A percentile compares a stretch with the other conserved stretches of the same genome.
These are phyloP conservation scores for Catharus ustulatus DNA, from an alignment of 2,797 vertebrate genomes.

Conservation along the genomic window DNA sequence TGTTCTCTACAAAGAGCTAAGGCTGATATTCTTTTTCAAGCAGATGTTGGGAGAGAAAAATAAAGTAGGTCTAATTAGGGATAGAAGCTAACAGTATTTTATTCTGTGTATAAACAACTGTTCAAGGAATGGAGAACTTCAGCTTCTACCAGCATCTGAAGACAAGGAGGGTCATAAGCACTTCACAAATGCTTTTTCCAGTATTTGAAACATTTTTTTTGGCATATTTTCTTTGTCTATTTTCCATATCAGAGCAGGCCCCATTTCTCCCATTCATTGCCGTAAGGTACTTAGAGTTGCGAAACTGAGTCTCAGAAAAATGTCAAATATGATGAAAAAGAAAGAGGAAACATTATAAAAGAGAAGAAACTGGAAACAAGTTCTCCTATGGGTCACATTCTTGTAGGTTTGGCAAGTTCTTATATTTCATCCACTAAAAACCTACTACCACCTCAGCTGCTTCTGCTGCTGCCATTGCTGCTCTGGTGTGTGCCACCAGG, in stretches of 20 bases:
- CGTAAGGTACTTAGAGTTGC: neutral
- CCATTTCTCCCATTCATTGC: neutral
- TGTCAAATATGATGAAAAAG: conserved; percentile 24
- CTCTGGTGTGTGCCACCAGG: neutral
- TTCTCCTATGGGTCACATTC: conserved; percentile 25
- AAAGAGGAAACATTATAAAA: conserved; percentile 12
- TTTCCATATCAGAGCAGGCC: neutral
- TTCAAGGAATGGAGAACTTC: neutral
- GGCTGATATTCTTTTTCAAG: neutral
- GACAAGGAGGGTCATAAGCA: neutral
- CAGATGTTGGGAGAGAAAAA: neutral
- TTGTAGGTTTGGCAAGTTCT: neutral
- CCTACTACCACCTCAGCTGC: neutral
- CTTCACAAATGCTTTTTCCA: neutral
- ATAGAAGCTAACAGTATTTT: neutral
- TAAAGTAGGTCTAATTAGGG: neutral
- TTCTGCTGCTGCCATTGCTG: neutral
- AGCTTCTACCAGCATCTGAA: neutral
- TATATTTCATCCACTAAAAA: conserved; percentile 36
- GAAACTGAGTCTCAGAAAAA: conserved; percentile 9
- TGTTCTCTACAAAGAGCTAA: neutral
- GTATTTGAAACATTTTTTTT: neutral
- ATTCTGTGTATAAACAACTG: neutral
- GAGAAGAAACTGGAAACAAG: conserved; percentile 8
- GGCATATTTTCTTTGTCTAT: neutral